Base-by-base conservation (phyloP, 2,888 invertebrate species). In the Epistrophe grossulariae region DNA sequence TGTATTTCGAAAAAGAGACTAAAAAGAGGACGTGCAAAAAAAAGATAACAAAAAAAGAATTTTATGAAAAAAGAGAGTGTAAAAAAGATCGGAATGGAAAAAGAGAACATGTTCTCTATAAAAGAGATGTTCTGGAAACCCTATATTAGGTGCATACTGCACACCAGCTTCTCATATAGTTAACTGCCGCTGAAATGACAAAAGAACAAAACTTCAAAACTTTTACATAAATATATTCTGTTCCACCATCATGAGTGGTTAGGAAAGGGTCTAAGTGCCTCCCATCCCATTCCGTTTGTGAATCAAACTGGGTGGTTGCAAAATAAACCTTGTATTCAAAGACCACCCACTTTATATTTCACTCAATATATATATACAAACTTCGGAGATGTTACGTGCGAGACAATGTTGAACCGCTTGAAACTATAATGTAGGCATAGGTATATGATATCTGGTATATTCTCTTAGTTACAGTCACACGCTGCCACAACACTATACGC, bases 301-400 rank as follows among this genome's bases (percentile, higher is more conserved):
- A 17, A 17, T 59, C 57, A 59, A 31, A 31, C 0, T 9, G n/a
- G n/a, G 11, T 3, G 60, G 19, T 7, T 35, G 59, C 2, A 59
- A 59, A 10, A 11, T 5, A 38, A 38, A 19, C 19, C 24, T 13
- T 13, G n/a, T n/a, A 15, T 45, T 11, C 38, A 17, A 43, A 19
- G 10, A 10, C 55, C 35, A 73, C 35, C 59, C 55, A 13, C 66
- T 64, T 50, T 57, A 59, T 59, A 59, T 24, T 24, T 68, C 68
- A 66, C 66, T 74, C 74, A 74, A 74, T 74, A 24, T 24, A 24
- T 24, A n/a, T n/a, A n/a, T n/a, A n/a, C n/a, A n/a, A 81, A 76
- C 45, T 70, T 45, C 43, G 31, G 38, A 24, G 43, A 38, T 50
- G 62, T 52, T 70, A 70, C 70, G 73, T 83, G 84, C 10, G 59